Evolutionary conservation across 2,113 vertebrate species (phyloP), one percentile per base, ranked within the genome.

Genomic region (Pseudorectes ferrugineus): DNA sequence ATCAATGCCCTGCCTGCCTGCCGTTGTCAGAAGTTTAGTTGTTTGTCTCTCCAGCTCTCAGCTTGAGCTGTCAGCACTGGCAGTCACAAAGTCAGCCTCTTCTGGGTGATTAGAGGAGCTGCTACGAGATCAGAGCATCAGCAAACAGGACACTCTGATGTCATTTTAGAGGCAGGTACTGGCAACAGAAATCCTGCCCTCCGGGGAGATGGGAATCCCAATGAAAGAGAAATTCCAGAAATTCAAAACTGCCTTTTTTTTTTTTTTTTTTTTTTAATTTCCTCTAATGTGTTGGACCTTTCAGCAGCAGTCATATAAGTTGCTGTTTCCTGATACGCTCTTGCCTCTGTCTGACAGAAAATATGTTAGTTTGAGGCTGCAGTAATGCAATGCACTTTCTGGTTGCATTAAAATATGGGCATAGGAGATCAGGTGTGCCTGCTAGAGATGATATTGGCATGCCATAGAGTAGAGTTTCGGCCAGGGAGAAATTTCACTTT

Each of bases 111-210:
- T 36, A 29, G 46, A 87, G 28, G 21, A 70, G 26, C 43, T 57
- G 20, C 55, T 57, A 2, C 0, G 4, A 65, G 55, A 65, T 51
- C 35, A 76, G 45, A 43, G 22, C 0, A 1, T 25, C 54, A 76
- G 20, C 22, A 40, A 77, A 45, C 6, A 9, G 33, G 49, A 42
- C 45, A 45, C n/a, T 29, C 45, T n/a, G 26, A 48, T 40, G 68
- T 31, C 17, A 16, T 62, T 77, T 73, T 16, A 33, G 46, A 62
- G 2, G 2, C 13, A 36, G 13, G 22, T 24, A 12, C 33, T 72
- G 54, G 21, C 19, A 71, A 29, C 0, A 1, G 21, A 85, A 28
- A 31, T 31, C 15, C 58, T 76, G 63, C 35, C 18, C 29, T 77
- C 16, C n/a, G 46, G 58, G 18, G 11, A 42, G 23, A 20, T 45